A percentile compares a stretch with the other conserved stretches of the same genome.
Evolutionary conservation across 2,888 invertebrate genomes (phyloP).

Genomic region (Coecobrya sp.): DNA sequence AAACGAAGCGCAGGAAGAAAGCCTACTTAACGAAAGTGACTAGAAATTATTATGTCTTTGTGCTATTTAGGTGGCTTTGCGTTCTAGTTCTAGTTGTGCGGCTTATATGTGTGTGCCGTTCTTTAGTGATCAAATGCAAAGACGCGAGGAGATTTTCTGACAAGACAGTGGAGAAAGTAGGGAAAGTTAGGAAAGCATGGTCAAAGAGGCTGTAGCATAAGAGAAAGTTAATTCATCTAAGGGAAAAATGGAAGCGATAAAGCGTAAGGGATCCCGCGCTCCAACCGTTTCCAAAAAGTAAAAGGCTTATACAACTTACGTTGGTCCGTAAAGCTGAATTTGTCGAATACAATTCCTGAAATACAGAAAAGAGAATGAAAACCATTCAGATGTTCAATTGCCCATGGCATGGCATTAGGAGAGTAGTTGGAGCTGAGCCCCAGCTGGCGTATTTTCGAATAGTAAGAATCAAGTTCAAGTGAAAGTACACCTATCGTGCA

Average conservation of each 20-base stretch:
- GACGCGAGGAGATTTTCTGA: conserved; percentile 1
- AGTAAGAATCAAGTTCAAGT: conserved; percentile 57
- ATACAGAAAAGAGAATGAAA: conserved; percentile 51
- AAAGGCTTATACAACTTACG: conserved; percentile 85
- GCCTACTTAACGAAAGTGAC: conserved; percentile 13
- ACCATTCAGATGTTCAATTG: conserved; percentile 75
- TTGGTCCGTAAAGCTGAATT: conserved; percentile 89
- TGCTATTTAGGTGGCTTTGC: not conserved
- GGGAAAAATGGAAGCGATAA: conserved; percentile 39
- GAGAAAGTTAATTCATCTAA: conserved; percentile 30
- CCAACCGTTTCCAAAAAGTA: not conserved
- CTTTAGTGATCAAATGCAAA: conserved; percentile 11
- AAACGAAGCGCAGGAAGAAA: conserved; percentile 1
- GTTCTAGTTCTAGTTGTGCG: too few species aligned
- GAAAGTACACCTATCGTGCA: not conserved
- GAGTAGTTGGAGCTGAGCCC: not conserved
- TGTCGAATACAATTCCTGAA: conserved; percentile 86
- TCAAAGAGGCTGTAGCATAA: not conserved
- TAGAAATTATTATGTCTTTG: not conserved
- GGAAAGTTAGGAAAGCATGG: too few species aligned
- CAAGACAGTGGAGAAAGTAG: not conserved
- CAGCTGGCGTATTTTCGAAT: conserved; percentile 54
- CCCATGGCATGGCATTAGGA: conserved; percentile 66
- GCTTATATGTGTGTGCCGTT: too few species aligned
- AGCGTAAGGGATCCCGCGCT: not conserved